Percentiles rank a stretch among this genome's conserved stretches.
Evolutionary conservation across 2,113 vertebrate genomes (phyloP).

Genomic region (Charina bottae): DNA sequence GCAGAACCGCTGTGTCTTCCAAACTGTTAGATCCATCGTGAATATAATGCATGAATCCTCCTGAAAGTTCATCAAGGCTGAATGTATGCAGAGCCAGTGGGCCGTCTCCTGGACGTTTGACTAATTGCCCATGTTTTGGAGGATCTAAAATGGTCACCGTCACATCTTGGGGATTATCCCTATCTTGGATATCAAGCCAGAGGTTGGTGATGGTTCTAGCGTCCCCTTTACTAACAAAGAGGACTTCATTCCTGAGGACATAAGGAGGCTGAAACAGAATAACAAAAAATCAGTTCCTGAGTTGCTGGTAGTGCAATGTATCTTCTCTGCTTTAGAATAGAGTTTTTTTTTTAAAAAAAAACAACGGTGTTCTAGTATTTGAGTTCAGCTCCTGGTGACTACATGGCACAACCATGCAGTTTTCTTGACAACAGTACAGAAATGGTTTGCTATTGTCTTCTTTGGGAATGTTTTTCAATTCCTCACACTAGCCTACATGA

Average conservation of each 20-base stretch:
- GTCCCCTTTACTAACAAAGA: slow-evolving; percentile 76
- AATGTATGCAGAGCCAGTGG: slow-evolving; percentile 62
- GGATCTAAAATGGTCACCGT: slow-evolving; percentile 81
- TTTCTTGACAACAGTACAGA: background rate
- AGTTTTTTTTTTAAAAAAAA: background rate
- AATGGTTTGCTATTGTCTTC: background rate
- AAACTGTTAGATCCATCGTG: slow-evolving; percentile 79
- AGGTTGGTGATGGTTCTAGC: slow-evolving; percentile 72
- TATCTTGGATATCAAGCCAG: slow-evolving; percentile 83
- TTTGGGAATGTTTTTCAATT: background rate
- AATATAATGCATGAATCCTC: slow-evolving; percentile 80
- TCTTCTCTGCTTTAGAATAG: background rate
- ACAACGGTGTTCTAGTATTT: background rate
- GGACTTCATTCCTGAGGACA: slow-evolving; percentile 79
- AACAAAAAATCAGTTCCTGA: background rate
- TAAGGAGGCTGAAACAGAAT: slow-evolving; percentile 79
- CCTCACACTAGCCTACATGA: background rate
- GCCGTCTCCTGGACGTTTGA: slow-evolving; percentile 57
- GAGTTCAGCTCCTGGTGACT: background rate
- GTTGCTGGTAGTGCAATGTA: background rate
- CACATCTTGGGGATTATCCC: slow-evolving; percentile 88
- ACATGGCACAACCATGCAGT: background rate
- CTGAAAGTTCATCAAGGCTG: slow-evolving; percentile 78
- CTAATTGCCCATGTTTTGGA: slow-evolving; percentile 81
- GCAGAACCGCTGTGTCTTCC: slow-evolving; percentile 80